A percentile compares a stretch with the other conserved stretches of the same genome.
phyloP scores from a whole-genome alignment of 1,140 invertebrate genomes.

The Hormaphis cornu region DNA sequence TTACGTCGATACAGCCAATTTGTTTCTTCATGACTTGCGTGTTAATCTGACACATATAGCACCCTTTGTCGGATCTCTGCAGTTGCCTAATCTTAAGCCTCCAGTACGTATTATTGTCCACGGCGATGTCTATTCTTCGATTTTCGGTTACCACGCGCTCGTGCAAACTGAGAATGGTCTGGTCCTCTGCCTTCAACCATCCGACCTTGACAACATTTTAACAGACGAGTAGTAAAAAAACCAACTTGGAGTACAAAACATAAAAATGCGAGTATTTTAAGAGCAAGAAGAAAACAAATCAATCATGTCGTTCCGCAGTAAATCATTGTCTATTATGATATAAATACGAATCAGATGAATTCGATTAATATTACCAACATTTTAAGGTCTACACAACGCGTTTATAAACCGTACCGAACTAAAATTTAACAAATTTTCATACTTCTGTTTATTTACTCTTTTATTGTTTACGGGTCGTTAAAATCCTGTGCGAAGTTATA shows the following conservation, averaged over 20 bases:
- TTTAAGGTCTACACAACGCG: too few species aligned
- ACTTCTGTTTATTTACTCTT: too few species aligned
- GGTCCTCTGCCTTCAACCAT: constrained; percentile 79
- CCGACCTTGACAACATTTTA: constrained; percentile 62
- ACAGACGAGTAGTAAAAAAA: background rate
- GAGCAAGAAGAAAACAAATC: too few species aligned
- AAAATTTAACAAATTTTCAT: too few species aligned
- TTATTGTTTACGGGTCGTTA: too few species aligned
- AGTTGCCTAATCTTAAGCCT: constrained; percentile 64
- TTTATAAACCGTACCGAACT: too few species aligned
- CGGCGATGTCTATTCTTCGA: constrained; percentile 65
- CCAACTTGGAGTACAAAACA: background rate
- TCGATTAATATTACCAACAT: too few species aligned
- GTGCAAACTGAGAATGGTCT: constrained; percentile 76
- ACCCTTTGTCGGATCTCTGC: constrained; percentile 60
- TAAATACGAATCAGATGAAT: too few species aligned
- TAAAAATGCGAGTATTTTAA: background rate
- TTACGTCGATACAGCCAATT: constrained; percentile 74
- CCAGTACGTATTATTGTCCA: constrained; percentile 63
- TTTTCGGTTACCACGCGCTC: constrained; percentile 81
- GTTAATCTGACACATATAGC: constrained; percentile 82
- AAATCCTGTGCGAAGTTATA: too few species aligned
- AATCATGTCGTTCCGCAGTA: too few species aligned
- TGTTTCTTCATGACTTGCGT: constrained; percentile 80
- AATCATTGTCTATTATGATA: too few species aligned